These are phyloP conservation scores for Blera fallax DNA, from an alignment of 2,888 invertebrate species.

Conservation along the genomic window DNA sequence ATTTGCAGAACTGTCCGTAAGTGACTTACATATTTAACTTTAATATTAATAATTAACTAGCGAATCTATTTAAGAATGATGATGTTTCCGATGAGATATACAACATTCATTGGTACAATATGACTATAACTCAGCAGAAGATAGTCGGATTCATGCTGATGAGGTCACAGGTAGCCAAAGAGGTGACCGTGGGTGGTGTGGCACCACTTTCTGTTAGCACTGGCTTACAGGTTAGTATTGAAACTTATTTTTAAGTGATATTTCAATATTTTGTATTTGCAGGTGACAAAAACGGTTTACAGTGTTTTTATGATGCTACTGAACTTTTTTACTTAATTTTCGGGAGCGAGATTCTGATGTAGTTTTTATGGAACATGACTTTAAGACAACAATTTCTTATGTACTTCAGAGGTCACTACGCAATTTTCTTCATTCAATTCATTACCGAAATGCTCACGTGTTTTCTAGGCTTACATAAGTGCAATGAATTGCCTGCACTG, in stretches of 20 bases:
- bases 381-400: no score
- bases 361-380: no score
- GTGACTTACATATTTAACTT: not conserved
- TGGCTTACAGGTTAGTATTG: not conserved
- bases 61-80: slow-evolving; percentile 14
- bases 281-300: slow-evolving; percentile 77
- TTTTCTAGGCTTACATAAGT: no score
- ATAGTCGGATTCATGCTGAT: slow-evolving; percentile 70
- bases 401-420: no score
- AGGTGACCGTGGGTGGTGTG: slow-evolving; percentile 66
- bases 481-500: no score
- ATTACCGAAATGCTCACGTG: no score
- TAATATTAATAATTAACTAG: not conserved
- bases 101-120: slow-evolving; percentile 73
- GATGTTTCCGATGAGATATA: slow-evolving; percentile 66
- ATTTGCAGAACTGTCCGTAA: slow-evolving; percentile 28
- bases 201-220: slow-evolving; percentile 72
- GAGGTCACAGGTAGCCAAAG: slow-evolving; percentile 60
- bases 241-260: not conserved
- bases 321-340: slow-evolving; percentile 63
- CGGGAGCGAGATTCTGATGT: no score
- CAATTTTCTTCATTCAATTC: no score
- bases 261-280: not conserved
- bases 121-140: slow-evolving; percentile 67
- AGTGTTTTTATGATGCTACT: slow-evolving; percentile 75